phyloP scores from a whole-genome alignment of 2,113 vertebrate species.

The Bos indicus region DNA sequence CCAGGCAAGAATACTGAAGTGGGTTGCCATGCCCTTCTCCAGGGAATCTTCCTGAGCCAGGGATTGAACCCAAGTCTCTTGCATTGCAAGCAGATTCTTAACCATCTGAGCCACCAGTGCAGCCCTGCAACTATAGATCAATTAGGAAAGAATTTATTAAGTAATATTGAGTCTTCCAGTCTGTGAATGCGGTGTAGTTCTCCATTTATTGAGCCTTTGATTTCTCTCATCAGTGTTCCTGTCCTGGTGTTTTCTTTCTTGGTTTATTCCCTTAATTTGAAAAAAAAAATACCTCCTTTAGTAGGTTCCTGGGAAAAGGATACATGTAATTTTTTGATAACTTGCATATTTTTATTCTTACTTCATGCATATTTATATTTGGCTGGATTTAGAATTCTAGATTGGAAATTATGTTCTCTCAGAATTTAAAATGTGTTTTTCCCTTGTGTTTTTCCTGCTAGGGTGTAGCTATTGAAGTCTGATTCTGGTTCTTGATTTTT shows the following conservation, averaged over 20 bases:
- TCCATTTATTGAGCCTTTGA: neutral
- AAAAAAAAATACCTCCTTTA: neutral
- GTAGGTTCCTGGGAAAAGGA: neutral
- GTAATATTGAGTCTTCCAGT: neutral
- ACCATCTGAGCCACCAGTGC: neutral
- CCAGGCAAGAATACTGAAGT: neutral
- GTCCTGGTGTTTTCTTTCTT: neutral
- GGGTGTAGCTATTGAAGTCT: neutral
- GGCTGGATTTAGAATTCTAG: slow-evolving; percentile 8
- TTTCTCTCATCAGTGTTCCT: neutral
- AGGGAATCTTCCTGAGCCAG: neutral
- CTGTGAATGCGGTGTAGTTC: neutral
- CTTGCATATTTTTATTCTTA: slow-evolving; percentile 1
- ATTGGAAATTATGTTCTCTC: neutral
- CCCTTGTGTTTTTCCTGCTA: neutral
- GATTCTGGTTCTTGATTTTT: neutral
- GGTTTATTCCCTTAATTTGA: neutral
- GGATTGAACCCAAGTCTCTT: neutral
- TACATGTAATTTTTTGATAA: neutral
- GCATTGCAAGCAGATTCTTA: neutral
- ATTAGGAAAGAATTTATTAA: neutral
- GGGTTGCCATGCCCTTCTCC: neutral
- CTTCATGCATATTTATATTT: neutral
- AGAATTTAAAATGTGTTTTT: neutral
- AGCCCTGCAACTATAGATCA: neutral